phyloP scores from a whole-genome alignment of 2,888 invertebrate genomes.

The Antheraea assamensis region DNA sequence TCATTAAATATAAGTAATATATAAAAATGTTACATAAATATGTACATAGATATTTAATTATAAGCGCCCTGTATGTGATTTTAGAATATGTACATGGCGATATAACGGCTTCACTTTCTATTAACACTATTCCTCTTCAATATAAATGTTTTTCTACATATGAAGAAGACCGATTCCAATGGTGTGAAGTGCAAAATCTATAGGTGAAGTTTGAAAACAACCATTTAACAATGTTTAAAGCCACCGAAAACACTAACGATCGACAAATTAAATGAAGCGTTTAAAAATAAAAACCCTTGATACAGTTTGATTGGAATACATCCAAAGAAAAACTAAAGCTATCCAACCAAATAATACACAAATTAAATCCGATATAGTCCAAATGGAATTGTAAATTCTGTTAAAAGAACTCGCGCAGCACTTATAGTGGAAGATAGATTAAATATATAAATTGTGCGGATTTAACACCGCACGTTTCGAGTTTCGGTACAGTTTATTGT shows the following conservation, averaged over 20 bases:
- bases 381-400: conserved; percentile 9
- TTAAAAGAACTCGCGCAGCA: background rate
- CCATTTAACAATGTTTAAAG: background rate
- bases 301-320: background rate
- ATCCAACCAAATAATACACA: conserved; percentile 12
- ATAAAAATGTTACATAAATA: too few species aligned
- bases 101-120: too few species aligned
- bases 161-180: too few species aligned
- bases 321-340: background rate
- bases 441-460: conserved; percentile 4
- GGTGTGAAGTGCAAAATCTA: background rate
- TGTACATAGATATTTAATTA: too few species aligned
- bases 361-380: conserved; percentile 8
- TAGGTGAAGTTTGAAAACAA: background rate
- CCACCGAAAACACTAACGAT: background rate
- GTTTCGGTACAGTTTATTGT: conserved; percentile 1
- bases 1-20: too few species aligned
- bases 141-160: too few species aligned
- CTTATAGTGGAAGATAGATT: background rate
- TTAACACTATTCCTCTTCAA: too few species aligned
- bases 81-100: too few species aligned
- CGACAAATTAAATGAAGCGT: background rate
- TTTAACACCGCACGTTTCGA: background rate
- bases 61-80: too few species aligned
- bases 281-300: background rate